Conservation (phyloP, 2,888 invertebrate genomes). For the Andrena chrysosceles region DNA sequence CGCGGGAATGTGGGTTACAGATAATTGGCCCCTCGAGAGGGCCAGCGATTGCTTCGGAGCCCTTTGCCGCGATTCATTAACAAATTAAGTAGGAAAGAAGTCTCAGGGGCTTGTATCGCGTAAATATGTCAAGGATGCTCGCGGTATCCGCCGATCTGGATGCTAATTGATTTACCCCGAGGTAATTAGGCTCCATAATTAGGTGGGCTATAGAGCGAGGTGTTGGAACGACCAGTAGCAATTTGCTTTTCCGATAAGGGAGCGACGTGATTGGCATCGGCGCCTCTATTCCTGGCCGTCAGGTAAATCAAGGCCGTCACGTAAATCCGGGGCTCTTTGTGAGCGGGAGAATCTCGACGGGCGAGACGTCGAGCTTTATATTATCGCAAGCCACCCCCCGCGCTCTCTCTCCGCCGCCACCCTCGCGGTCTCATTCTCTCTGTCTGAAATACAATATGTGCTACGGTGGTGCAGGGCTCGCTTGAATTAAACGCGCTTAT, state of each 20-base stretch:
- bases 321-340: constrained; percentile 65
- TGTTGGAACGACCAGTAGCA: constrained; percentile 47
- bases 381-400: constrained; percentile 53
- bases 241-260: constrained; percentile 70
- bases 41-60: neutral
- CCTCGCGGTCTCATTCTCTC: neutral
- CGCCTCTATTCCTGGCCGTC: constrained; percentile 51
- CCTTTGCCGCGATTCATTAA: constrained; percentile 13
- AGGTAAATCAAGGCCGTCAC: constrained; percentile 63
- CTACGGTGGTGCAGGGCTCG: constrained; percentile 30
- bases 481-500: constrained; percentile 62
- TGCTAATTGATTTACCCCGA: constrained; percentile 66
- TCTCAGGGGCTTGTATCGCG: neutral
- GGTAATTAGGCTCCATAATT: constrained; percentile 69
- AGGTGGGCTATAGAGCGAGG: constrained; percentile 49
- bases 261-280: constrained; percentile 57
- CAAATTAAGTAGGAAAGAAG: neutral
- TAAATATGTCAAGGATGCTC: constrained; percentile 44
- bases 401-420: neutral
- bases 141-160: constrained; percentile 35
- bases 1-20: neutral
- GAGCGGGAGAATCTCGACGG: constrained; percentile 29
- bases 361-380: constrained; percentile 56
- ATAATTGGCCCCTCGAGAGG: constrained; percentile 32
- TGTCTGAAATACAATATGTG: constrained; percentile 40